Evolutionary conservation across 2,888 invertebrate genomes (phyloP).

Genomic region (Torymus auratus): DNA sequence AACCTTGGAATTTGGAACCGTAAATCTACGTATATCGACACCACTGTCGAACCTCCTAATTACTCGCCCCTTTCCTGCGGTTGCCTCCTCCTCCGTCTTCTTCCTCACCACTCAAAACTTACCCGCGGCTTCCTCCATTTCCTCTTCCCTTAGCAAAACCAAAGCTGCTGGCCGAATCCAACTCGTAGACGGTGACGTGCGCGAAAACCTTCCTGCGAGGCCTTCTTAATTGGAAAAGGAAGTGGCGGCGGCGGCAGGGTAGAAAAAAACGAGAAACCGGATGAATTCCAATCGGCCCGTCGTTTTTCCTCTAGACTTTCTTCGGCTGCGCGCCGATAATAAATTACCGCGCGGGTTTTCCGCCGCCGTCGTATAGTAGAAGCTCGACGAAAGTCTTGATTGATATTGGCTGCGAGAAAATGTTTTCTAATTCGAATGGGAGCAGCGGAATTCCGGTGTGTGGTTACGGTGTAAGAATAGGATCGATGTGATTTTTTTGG

Average conservation of each 20-base stretch:
- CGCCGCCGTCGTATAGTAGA: not conserved
- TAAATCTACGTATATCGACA: too few species aligned
- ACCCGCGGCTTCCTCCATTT: not conserved
- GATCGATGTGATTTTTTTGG: too few species aligned
- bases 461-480: too few species aligned
- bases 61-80: too few species aligned
- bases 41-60: too few species aligned
- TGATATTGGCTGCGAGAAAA: not conserved
- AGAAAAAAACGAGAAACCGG: not conserved
- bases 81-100: not conserved
- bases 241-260: not conserved
- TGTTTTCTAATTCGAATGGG: not conserved
- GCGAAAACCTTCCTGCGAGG: slow-evolving; percentile 21
- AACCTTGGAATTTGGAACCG: too few species aligned
- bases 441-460: not conserved
- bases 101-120: not conserved
- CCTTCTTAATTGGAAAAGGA: slow-evolving; percentile 38
- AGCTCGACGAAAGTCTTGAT: slow-evolving; percentile 28
- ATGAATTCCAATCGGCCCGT: slow-evolving; percentile 37
- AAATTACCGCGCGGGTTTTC: slow-evolving; percentile 32
- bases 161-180: slow-evolving; percentile 19
- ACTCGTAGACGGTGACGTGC: slow-evolving; percentile 37
- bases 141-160: not conserved
- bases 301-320: not conserved
- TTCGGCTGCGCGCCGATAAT: slow-evolving; percentile 14